Percentiles rank a stretch among this genome's conserved stretches.
Evolutionary conservation across 1,140 invertebrate genomes (phyloP).

Genomic region (Aphelenchoides besseyi): DNA sequence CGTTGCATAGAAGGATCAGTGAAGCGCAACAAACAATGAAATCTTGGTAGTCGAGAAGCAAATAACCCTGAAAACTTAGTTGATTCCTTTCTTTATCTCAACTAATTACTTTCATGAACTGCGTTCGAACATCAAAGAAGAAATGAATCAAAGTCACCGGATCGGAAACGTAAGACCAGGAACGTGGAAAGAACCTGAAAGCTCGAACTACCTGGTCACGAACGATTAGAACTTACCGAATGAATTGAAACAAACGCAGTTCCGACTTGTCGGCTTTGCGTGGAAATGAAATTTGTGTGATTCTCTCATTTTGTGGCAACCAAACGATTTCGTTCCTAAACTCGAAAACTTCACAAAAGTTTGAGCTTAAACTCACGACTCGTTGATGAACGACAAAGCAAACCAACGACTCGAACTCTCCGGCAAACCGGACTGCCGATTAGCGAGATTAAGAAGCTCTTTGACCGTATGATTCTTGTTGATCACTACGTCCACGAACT

Average conservation of each 20-base stretch:
- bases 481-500: not conserved
- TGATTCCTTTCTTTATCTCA: not conserved
- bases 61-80: constrained; percentile 9
- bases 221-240: not conserved
- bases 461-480: constrained; percentile 12
- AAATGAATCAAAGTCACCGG: constrained; percentile 12
- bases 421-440: not conserved
- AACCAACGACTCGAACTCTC: not conserved
- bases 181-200: constrained; percentile 14
- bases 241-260: not conserved
- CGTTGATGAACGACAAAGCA: not conserved
- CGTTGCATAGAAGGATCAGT: constrained; percentile 14
- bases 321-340: constrained; percentile 4
- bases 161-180: not conserved
- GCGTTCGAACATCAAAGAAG: constrained; percentile 12
- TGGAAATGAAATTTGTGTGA: constrained; percentile 10
- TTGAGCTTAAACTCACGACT: not conserved
- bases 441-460: not conserved
- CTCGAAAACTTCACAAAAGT: no score
- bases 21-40: constrained; percentile 4
- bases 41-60: not conserved
- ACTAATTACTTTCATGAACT: constrained; percentile 10
- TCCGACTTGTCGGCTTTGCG: not conserved
- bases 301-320: not conserved
- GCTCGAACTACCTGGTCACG: no score